A percentile compares a stretch with the other conserved stretches of the same genome.
phyloP scores from a whole-genome alignment of 1,140 invertebrate species.

The Charaxes varanes region DNA sequence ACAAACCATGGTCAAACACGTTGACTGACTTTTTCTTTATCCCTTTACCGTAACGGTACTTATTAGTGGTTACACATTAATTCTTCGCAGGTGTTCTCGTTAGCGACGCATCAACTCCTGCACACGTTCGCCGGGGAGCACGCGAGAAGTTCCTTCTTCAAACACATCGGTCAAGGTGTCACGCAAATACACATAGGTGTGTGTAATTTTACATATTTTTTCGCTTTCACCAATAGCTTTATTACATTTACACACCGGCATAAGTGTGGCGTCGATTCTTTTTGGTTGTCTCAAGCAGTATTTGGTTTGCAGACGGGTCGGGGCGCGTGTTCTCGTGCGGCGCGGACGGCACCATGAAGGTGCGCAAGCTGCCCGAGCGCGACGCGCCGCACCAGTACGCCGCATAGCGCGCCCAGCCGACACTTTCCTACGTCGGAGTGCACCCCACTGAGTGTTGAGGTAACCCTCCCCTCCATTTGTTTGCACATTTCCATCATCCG shows the following conservation, averaged over 20 bases:
- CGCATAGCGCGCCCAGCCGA: too few species aligned
- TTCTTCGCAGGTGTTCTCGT: conserved; percentile 89
- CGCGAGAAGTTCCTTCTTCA: conserved; percentile 93
- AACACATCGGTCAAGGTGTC: conserved; percentile 96
- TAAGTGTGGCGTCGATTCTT: too few species aligned
- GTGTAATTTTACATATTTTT: conserved; percentile 1
- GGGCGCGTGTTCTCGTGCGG: conserved; percentile 97
- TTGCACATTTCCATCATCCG: too few species aligned
- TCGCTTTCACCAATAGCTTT: not conserved
- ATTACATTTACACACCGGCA: too few species aligned
- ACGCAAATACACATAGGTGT: conserved; percentile 90
- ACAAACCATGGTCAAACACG: too few species aligned
- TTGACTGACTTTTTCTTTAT: too few species aligned
- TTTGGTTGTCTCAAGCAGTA: too few species aligned
- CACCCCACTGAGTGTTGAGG: too few species aligned
- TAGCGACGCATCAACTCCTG: conserved; percentile 88
- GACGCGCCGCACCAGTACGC: conserved; percentile 54
- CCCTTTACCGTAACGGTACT: too few species aligned
- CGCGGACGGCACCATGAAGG: conserved; percentile 98
- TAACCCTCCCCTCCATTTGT: too few species aligned
- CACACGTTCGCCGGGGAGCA: conserved; percentile 95
- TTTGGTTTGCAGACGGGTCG: conserved; percentile 77
- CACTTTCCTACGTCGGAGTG: too few species aligned
- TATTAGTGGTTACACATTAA: too few species aligned
- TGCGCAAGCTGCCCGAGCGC: conserved; percentile 89